Evolutionary conservation across 2,888 invertebrate species (phyloP), one percentile per base, ranked within the genome.

Genomic region (Thalpophila matura): DNA sequence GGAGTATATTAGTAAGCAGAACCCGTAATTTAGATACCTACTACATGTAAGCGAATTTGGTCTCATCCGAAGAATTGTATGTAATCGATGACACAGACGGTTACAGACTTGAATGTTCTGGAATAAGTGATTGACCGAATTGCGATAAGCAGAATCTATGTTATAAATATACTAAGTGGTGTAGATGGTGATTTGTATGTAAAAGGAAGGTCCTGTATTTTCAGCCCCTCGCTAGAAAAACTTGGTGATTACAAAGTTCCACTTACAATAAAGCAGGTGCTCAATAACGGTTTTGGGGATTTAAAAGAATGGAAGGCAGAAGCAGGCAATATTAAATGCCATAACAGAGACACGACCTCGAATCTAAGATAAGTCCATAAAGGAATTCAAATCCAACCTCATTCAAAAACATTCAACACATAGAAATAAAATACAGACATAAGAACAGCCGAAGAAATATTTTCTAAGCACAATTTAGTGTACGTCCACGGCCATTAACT

Each of bases 401-500:
- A 40, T n/a, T 35, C 9, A 47, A 49, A 37, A 7, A 40, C 26
- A 14, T 20, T 33, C 6, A 33, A 16, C 35, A n/a, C n/a, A n/a
- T n/a, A n/a, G n/a, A n/a, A n/a, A 50, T 20, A 47, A 40, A 60
- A 38, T 37, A 59, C 14, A 43, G 14, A 38, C 3, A 26, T 14
- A 24, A 10, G 33, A 43, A 18, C 49, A 58, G 4, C 37, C 31
- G 18, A 33, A 59, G 57, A 60, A 45, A 72, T 46, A 74, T 75
- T 43, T 60, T 57, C 55, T 63, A 57, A 67, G 42, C 49, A 59
- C 68, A 79, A 67, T 69, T 57, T 59, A 65, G 58, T 61, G 59
- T 61, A 57, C 42, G 64, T 62, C 66, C 55, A 62, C 29, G 22
- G 46, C 74, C 69, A 77, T 78, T 77, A 79, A 71, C 77, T 67